These are phyloP conservation scores for Aphidius colemani DNA, from an alignment of 2,888 invertebrate species.

Conservation along the genomic window DNA sequence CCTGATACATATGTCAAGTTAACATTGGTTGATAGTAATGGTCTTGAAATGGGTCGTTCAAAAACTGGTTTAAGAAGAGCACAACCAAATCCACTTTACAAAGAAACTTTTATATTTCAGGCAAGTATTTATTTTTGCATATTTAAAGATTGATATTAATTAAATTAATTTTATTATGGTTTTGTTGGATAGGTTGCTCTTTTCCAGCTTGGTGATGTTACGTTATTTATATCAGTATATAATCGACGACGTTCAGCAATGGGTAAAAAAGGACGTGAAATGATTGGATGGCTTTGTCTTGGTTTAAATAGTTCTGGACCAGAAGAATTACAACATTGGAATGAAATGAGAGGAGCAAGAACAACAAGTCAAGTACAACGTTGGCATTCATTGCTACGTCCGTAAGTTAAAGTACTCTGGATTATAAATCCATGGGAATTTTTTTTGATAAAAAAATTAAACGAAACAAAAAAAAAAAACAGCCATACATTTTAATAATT, in stretches of 20 bases:
- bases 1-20: constrained; percentile 95
- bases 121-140: constrained; percentile 58
- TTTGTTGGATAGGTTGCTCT: constrained; percentile 75
- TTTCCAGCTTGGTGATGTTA: constrained; percentile 93
- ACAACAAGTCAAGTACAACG: constrained; percentile 89
- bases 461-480: constrained; percentile 16
- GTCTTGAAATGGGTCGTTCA: constrained; percentile 90
- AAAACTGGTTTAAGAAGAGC: constrained; percentile 91
- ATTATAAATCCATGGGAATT: constrained; percentile 7
- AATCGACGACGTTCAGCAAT: constrained; percentile 89
- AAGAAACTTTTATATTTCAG: constrained; percentile 96
- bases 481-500: constrained; percentile 22
- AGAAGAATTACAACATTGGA: constrained; percentile 91
- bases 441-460: constrained; percentile 2
- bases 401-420: constrained; percentile 47
- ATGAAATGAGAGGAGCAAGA: constrained; percentile 83
- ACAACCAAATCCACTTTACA: constrained; percentile 94
- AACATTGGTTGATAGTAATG: constrained; percentile 87
- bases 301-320: constrained; percentile 91
- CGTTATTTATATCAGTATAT: constrained; percentile 92
- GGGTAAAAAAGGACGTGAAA: constrained; percentile 90
- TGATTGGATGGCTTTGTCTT: constrained; percentile 96
- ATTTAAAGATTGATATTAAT: not conserved
- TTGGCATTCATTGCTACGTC: constrained; percentile 85
- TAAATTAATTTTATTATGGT: not conserved